Evolutionary conservation across 2,113 vertebrate species (phyloP).

Genomic region (Takifugu bimaculatus): DNA sequence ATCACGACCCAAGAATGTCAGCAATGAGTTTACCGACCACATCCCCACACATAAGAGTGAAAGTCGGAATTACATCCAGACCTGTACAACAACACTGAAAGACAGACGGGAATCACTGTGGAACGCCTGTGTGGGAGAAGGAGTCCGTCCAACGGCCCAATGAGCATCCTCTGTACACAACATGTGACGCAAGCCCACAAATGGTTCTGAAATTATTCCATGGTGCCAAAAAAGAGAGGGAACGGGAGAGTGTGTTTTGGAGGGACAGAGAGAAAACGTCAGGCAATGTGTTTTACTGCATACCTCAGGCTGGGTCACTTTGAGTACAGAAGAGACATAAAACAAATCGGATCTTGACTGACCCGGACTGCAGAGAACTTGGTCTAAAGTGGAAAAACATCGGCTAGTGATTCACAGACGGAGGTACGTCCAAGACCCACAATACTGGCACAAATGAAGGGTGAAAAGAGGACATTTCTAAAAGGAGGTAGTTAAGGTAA

Average conservation of each 20-base stretch:
- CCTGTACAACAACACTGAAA: constrained; percentile 54
- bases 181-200: constrained; percentile 67
- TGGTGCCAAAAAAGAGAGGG: constrained; percentile 34
- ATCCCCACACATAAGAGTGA: constrained; percentile 68
- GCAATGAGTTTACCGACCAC: constrained; percentile 71
- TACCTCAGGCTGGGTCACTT: constrained; percentile 67
- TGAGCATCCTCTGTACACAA: constrained; percentile 52
- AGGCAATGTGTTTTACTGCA: constrained; percentile 62
- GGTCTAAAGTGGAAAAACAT: constrained; percentile 36
- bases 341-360: constrained; percentile 68
- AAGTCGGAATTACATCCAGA: constrained; percentile 67
- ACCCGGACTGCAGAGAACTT: constrained; percentile 47
- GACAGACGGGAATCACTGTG: constrained; percentile 52
- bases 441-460: not conserved
- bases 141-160: constrained; percentile 51
- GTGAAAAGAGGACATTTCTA: not conserved
- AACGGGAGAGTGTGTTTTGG: constrained; percentile 3
- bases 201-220: constrained; percentile 60
- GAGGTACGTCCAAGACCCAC: constrained; percentile 16
- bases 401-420: constrained; percentile 30
- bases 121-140: constrained; percentile 47
- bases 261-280: constrained; percentile 45
- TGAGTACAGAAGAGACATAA: constrained; percentile 71
- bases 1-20: constrained; percentile 71
- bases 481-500: constrained; percentile 6